These are phyloP conservation scores for Syngnathus scovelli DNA, from an alignment of 2,113 vertebrate species.

Conservation along the genomic window DNA sequence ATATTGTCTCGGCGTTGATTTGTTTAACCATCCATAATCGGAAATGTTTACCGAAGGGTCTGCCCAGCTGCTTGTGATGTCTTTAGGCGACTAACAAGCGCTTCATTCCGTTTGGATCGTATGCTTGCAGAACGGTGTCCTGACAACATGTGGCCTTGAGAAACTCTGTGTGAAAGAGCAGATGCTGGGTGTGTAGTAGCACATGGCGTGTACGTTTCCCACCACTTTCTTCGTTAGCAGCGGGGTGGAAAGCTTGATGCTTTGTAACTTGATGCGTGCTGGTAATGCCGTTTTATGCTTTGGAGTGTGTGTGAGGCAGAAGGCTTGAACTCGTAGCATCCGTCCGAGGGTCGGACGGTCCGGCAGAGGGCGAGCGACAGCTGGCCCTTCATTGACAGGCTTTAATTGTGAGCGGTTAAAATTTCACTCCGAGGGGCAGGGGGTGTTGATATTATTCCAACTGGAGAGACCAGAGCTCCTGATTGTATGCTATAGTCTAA, in stretches of 20 bases:
- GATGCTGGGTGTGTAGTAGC: slow-evolving; percentile 25
- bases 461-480: slow-evolving; percentile 37
- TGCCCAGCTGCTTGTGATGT: slow-evolving; percentile 44
- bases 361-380: slow-evolving; percentile 60
- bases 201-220: background rate
- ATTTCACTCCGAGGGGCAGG: slow-evolving; percentile 48
- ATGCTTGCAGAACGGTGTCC: slow-evolving; percentile 53
- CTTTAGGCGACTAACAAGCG: slow-evolving; percentile 50
- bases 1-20: background rate
- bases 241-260: slow-evolving; percentile 52
- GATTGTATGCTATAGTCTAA: slow-evolving; percentile 15
- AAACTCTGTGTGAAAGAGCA: slow-evolving; percentile 16
- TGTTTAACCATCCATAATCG: background rate
- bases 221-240: slow-evolving; percentile 57
- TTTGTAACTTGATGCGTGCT: slow-evolving; percentile 62
- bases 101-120: slow-evolving; percentile 57
- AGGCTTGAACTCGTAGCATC: slow-evolving; percentile 24
- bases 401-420: slow-evolving; percentile 61
- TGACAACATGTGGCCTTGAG: slow-evolving; percentile 15
- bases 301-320: slow-evolving; percentile 24
- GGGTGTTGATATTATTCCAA: slow-evolving; percentile 35
- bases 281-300: slow-evolving; percentile 61
- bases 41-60: slow-evolving; percentile 38
- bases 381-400: slow-evolving; percentile 71
- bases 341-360: slow-evolving; percentile 41